phyloP scores from a whole-genome alignment of 2,888 invertebrate genomes.

The Aradus depressus region DNA sequence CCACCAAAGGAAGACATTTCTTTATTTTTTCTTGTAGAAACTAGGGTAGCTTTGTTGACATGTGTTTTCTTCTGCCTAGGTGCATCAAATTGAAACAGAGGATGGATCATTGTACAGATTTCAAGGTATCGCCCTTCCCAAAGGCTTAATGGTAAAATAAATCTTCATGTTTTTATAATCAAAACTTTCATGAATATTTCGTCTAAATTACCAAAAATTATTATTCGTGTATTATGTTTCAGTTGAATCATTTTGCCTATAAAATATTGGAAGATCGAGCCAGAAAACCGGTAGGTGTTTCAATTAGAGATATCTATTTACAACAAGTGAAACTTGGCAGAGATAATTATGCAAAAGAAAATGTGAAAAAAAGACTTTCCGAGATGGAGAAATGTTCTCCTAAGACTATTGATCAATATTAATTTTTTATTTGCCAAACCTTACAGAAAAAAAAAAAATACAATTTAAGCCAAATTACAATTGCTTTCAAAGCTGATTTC shows the following conservation, averaged over 20 bases:
- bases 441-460: no score
- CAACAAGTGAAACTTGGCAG: no score
- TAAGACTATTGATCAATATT: no score
- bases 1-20: no score
- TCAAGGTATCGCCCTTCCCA: constrained; percentile 81
- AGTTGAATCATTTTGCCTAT: constrained; percentile 69
- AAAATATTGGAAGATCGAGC: constrained; percentile 63
- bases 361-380: no score
- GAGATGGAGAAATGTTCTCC: no score
- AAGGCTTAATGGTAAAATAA: constrained; percentile 45
- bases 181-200: not conserved
- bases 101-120: constrained; percentile 61
- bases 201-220: not conserved
- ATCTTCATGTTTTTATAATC: not conserved
- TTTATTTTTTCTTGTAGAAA: not conserved
- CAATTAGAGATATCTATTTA: no score
- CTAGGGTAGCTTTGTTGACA: not conserved
- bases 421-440: no score
- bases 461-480: no score
- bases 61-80: constrained; percentile 32
- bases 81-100: constrained; percentile 56
- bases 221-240: constrained; percentile 27
- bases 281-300: constrained; percentile 49
- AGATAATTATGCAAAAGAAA: no score
- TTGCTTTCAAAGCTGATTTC: no score